Evolutionary conservation across 2,797 vertebrate species (phyloP), one percentile per base, ranked within the genome.

Genomic region (Hydrophis major): DNA sequence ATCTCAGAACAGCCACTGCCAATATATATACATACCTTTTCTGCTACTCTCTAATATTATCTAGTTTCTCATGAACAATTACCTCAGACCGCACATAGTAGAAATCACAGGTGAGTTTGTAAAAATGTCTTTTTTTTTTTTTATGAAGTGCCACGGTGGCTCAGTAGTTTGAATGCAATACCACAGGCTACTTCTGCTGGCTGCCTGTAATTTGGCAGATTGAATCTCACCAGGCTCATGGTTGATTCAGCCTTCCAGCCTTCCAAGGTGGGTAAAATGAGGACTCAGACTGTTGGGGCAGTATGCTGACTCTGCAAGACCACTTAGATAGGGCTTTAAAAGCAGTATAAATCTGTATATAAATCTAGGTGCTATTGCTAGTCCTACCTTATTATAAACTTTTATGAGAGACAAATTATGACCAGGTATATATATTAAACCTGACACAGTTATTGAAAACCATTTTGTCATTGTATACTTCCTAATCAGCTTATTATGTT

Each of bases 391-490:
- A 92, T 97, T 97, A 96, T 96, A 93, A 92, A 91, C 95, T 96
- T 97, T 97, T 97, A 97, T 96, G 95, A 97, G 95, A 92, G 95
- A 95, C 96, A 97, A 96, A 98, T 97, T 90, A 47, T 95, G 92
- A 94, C 96, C 96, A 61, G 69, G 94, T 95, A 95, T 95, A 94
- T 97, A 97, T 95, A 92, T 96, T 97, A 97, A 97, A 97, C 96
- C 96, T 96, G 95, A 95, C 97, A 97, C 96, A 97, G 92, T 96
- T 96, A 96, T 18, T 95, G 96, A 97, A 97, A 97, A 95, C 96
- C 92, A 96, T 94, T 97, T 96, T 89, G 94, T 97, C 96, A 96
- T 86, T 86, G 4, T 95, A 95, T 91, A 96, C 94, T 93, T 93
- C 22, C 96, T 95, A 96, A 97, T 96, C 95, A 96, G 95, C 93